Evolutionary conservation across 2,888 invertebrate genomes (phyloP), one percentile per base, ranked within the genome.

Genomic region (Xestia ashworthii): DNA sequence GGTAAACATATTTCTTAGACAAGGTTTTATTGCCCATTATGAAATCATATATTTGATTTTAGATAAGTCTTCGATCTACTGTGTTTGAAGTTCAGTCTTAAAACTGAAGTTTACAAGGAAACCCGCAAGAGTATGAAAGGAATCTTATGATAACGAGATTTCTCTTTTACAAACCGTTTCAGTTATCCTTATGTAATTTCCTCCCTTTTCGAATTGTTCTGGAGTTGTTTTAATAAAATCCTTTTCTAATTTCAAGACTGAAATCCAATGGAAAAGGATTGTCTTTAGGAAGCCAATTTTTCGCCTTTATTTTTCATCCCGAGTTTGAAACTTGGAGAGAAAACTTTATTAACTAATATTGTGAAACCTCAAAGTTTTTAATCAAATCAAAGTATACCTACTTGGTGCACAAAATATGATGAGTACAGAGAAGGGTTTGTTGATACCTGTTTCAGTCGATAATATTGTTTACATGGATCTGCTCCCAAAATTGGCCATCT

Each of bases 171-270:
- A 44, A 69, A 60, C n/a, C 53, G 38, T 74, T 68, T 67, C 12
- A 60, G 38, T 62, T 74, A 60, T 44, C 25, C 44, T 74, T 60
- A 25, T 9, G 22, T 74, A 68, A 66, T 62, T 66, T 71, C 22
- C 58, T 74, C n/a, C 25, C 19, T 41, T 60, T 12, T 46, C 1
- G 22, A 80, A 72, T 48, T 55, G 6, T 71, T 72, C 66, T 66
- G 16, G 38, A 48, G 58, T 76, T 67, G 48, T 69, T 85, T 80
- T 78, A 74, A 78, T 64, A 46, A 69, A 77, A 83, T 72, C 67
- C n/a, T 75, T 73, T 82, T 71, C 68, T 77, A 65, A 72, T 82
- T 85, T 69, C 19, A 68, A 69, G 16, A 64, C 38, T 46, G 25
- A 62, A 73, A 85, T 78, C 76, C 50, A 76, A 81, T 82, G 22